Percentiles rank a stretch among this genome's conserved stretches.
phyloP scores from a whole-genome alignment of 2,797 vertebrate species.

The Pogoniulus pusillus region DNA sequence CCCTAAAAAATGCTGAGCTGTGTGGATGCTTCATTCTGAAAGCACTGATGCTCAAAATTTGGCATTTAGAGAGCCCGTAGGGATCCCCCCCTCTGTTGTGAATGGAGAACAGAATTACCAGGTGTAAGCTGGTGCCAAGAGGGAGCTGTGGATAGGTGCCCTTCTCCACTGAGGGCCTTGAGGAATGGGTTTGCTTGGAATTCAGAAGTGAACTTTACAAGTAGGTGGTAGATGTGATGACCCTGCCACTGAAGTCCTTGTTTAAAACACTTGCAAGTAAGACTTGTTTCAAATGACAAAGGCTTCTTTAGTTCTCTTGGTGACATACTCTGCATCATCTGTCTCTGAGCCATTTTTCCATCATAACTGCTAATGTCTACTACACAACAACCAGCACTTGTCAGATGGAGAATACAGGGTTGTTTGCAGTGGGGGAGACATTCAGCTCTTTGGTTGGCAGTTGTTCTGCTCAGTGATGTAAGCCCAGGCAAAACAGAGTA shows the following conservation, averaged over 20 bases:
- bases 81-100: neutral
- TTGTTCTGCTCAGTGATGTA: conserved; percentile 50
- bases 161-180: neutral
- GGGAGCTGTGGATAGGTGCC: neutral
- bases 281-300: conserved; percentile 42
- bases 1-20: fast-evolving
- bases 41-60: neutral
- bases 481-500: conserved; percentile 27
- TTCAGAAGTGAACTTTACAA: neutral
- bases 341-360: conserved; percentile 50
- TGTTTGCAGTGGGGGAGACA: conserved; percentile 40
- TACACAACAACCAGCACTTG: conserved; percentile 49
- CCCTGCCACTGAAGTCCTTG: neutral
- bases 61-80: neutral
- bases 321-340: conserved; percentile 53
- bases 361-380: conserved; percentile 34
- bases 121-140: neutral
- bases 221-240: conserved; percentile 1
- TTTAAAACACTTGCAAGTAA: conserved; percentile 19
- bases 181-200: neutral
- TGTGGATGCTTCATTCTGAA: neutral
- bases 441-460: conserved; percentile 48
- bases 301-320: conserved; percentile 29
- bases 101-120: neutral
- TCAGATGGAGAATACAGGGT: conserved; percentile 44